Evolutionary conservation across 2,797 vertebrate species (phyloP), one percentile per base, ranked within the genome.

Genomic region (Enoplosus armatus): DNA sequence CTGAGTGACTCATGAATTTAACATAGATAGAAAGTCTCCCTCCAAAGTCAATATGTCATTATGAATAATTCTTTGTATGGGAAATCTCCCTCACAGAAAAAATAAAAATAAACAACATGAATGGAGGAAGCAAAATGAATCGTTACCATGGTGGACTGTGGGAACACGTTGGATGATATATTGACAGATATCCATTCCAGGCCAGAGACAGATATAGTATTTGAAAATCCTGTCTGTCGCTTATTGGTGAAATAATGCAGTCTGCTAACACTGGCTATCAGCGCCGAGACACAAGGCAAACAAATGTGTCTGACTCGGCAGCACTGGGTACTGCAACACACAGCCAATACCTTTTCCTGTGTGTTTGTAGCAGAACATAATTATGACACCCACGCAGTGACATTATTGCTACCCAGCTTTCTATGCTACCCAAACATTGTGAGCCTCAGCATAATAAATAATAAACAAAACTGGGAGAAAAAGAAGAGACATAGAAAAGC

Each of bases 341-440:
- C 27, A 37, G 77, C 86, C 90, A 66, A 61, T 89, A 85, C 89
- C 86, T 92, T 91, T 85, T 65, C 37, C 65, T 80, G 60, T 83
- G 83, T 63, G 85, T 89, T 87, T 88, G 85, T 86, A 89, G 90
- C 89, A 69, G 87, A 93, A 92, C 75, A 92, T 92, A 94, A 94
- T 95, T 92, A 95, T 89, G 87, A 92, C 90, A 91, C 92, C 93
- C 90, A 93, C 90, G 20, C 90, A 53, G 54, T 89, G 87, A 92
- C 90, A 88, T 89, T 91, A 93, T 84, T 93, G 87, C 92, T 82
- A 86, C 85, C 85, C 77, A 0, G 72, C 85, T 87, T 83, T 91
- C 84, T 89, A 79, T 90, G 93, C 90, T 83, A 88, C 80, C 83
- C 84, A 89, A 92, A 92, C 89, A 92, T 58, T 77, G 83, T 85